These are phyloP conservation scores for Chelon labrosus DNA, from an alignment of 2,797 vertebrate genomes.

Conservation along the genomic window DNA sequence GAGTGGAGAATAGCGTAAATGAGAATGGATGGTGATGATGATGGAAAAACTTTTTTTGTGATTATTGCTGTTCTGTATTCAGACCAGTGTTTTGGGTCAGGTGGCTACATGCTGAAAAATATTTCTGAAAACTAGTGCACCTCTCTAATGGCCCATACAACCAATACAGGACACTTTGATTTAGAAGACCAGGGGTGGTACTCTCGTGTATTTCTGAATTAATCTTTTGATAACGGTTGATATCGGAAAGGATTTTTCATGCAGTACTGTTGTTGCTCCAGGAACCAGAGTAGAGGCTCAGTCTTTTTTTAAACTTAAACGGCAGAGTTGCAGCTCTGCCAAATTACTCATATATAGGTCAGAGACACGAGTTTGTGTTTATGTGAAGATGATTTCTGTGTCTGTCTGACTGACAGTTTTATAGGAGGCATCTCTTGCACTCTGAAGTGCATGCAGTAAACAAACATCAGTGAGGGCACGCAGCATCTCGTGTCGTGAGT, in stretches of 20 bases:
- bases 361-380: constrained; percentile 57
- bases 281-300: constrained; percentile 34
- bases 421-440: constrained; percentile 44
- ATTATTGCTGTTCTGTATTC: neutral
- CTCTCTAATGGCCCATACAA: neutral
- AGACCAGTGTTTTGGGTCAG: neutral
- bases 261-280: constrained; percentile 30
- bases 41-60: no score
- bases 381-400: constrained; percentile 23
- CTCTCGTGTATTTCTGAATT: constrained; percentile 22
- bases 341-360: constrained; percentile 68
- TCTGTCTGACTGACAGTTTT: constrained; percentile 47
- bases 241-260: constrained; percentile 34
- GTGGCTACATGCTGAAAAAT: neutral
- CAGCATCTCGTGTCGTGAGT: constrained; percentile 19
- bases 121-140: neutral
- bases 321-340: constrained; percentile 47
- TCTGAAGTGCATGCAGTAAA: constrained; percentile 63
- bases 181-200: neutral
- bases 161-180: neutral
- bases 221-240: constrained; percentile 23
- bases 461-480: constrained; percentile 61
- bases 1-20: constrained; percentile 8
- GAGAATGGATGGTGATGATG: no score
- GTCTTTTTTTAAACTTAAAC: constrained; percentile 51